Evolutionary conservation across 2,113 vertebrate genomes (phyloP).

Genomic region (Eptesicus fuscus): DNA sequence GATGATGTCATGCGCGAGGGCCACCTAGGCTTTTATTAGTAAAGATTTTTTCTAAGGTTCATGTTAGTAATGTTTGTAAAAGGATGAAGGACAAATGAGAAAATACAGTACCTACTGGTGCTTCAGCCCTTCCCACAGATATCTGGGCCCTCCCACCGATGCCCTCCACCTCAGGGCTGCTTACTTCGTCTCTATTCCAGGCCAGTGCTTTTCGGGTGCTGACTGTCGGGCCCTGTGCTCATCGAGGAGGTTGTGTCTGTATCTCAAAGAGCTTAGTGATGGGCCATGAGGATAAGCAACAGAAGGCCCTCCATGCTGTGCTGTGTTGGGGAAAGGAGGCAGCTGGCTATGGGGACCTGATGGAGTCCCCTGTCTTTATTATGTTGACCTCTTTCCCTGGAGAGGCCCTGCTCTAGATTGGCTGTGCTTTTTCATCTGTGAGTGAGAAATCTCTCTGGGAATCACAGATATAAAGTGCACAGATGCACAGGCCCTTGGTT

Average conservation of each 20-base stretch:
- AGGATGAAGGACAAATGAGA: background rate
- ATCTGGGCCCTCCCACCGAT: background rate
- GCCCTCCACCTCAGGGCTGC: background rate
- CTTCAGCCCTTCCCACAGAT: background rate
- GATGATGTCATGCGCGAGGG: no score
- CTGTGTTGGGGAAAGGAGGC: background rate
- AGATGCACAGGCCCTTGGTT: background rate
- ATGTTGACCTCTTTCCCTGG: background rate
- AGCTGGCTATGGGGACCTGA: background rate
- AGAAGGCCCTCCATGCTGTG: accelerated
- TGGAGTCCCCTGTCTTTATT: background rate
- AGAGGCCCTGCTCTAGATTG: background rate
- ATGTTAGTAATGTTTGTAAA: background rate
- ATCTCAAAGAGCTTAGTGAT: background rate
- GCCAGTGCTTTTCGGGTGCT: background rate
- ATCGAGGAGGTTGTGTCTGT: background rate
- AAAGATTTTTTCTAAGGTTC: background rate
- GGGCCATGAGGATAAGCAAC: background rate
- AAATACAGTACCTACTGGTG: background rate
- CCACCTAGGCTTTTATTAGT: background rate
- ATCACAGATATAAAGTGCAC: background rate
- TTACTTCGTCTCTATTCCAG: background rate
- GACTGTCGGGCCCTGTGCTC: background rate
- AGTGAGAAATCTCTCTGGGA: background rate
- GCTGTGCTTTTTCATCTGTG: background rate